Evolutionary conservation across 2,888 invertebrate genomes (phyloP), one percentile per base, ranked within the genome.

Genomic region (Nomada ferruginata): DNA sequence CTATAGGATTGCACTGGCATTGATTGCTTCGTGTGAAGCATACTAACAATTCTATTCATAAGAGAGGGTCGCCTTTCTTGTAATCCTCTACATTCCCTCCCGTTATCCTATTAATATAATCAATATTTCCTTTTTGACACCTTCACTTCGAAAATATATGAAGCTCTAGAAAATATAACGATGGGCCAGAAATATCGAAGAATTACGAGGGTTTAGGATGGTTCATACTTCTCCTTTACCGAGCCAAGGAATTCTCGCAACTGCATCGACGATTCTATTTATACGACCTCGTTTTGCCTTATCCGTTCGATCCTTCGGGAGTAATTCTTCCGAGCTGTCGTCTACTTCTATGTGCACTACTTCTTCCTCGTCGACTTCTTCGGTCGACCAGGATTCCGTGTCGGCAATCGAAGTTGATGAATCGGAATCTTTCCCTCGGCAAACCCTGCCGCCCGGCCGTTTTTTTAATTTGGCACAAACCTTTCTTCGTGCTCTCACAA

Each of bases 331-430:
- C 10, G 82, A 86, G 68, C 81, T 86, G 42, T 89, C 87, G 61
- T 89, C 90, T 5, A 90, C 74, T 75, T 91, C 90, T 44, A 90
- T 82, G 42, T 90, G 89, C 60, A 89, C 85, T 18, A 89, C 82
- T 82, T 91, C 89, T n/a, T 90, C 88, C 20, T 91, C 89, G 50
- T 90, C 89, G 63, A 87, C 76, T 68, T 89, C 88, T 59, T 90
- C 90, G 10, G 88, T 88, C 2, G 89, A 74, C 76, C 85, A 88
- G 18, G 90, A 91, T 75, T 90, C 91, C n/a, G 90, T 90, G 44
- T 89, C 88, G 18, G 86, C 89, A 63, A 90, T 89, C 13, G 91
- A 92, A 20, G 83, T 82, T n/a, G 89, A 85, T 9, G 89, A 87
- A 53, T 76, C 76, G 53, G 84, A 83, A 68, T 82, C 71, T 50